Evolutionary conservation across 2,797 vertebrate genomes (phyloP), one percentile per base, ranked within the genome.

Genomic region (Mormyrops attenuatus): DNA sequence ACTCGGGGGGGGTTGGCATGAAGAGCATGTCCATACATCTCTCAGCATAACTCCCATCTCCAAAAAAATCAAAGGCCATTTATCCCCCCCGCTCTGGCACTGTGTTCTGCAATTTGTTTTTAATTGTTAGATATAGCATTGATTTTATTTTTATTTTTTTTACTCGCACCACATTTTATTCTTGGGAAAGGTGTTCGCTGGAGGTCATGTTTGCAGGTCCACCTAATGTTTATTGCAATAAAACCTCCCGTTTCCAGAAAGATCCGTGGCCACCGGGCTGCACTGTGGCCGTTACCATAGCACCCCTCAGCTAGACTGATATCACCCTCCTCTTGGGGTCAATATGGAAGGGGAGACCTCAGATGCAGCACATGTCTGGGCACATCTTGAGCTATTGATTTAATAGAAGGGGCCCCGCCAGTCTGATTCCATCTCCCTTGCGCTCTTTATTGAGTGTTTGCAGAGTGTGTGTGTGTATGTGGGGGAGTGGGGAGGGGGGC

Each of bases 351-450:
- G 11, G 22, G 44, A 5, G 84, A 53, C 84, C 50, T 85, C 84
- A 50, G 41, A 50, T 8, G 11, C 49, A 50, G 84, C 5, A 90
- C 90, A 90, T 88, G 90, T 90, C 90, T 91, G 86, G 88, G 89
- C 73, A 92, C 89, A 88, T 86, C 88, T 90, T 90, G 89, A 90
- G 66, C 87, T 88, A 91, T 89, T 91, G 90, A 92, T 92, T 92
- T 90, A 89, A 80, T 87, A 80, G 69, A 88, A 90, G 88, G 3
- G 50, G 4, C 15, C 73, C 73, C 38, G 2, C 34, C 38, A 20
- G 38, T 80, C 34, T 80, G 73, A 80, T 41, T 80, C 17, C 73
- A 44, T 44, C 26, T 38, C 38, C 73, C 38, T 8, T 17, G 38
- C 6, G 2, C 73, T 44, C 17, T 41, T 80, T 80, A 80, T 44